These are phyloP conservation scores for Homarus gammarus DNA, from an alignment of 2,888 invertebrate genomes.

Conservation along the genomic window DNA sequence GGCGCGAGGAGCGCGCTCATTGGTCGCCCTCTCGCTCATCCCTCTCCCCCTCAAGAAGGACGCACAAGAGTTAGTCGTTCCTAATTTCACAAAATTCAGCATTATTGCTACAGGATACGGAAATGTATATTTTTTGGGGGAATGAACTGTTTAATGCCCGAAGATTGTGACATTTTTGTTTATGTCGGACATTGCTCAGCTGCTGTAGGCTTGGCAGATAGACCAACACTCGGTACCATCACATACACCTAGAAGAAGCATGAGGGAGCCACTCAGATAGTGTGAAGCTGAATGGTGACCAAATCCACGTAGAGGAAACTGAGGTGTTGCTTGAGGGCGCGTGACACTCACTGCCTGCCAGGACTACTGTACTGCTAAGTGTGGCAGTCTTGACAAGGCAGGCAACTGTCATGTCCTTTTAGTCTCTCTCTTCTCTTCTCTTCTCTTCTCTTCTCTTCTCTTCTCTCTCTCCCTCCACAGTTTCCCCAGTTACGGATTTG, in stretches of 20 bases:
- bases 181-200: neutral
- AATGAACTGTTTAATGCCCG: neutral
- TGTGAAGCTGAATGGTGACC: too few relatives aligned
- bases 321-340: too few relatives aligned
- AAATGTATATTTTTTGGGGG: neutral
- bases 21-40: conserved; percentile 47
- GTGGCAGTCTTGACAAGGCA: too few relatives aligned
- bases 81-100: conserved; percentile 51
- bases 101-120: conserved; percentile 25
- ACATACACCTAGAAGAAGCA: neutral
- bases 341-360: too few relatives aligned
- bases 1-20: conserved; percentile 55
- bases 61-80: conserved; percentile 60
- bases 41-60: conserved; percentile 65
- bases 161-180: neutral
- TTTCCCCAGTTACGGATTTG: too few relatives aligned
- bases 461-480: too few relatives aligned
- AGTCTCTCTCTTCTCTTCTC: neutral
- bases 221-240: neutral
- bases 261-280: neutral
- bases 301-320: too few relatives aligned
- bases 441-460: neutral
- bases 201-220: neutral
- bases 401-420: too few relatives aligned
- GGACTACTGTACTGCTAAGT: too few relatives aligned